Evolutionary conservation across 2,797 vertebrate genomes (phyloP).

Genomic region (Dermochelys coriacea): DNA sequence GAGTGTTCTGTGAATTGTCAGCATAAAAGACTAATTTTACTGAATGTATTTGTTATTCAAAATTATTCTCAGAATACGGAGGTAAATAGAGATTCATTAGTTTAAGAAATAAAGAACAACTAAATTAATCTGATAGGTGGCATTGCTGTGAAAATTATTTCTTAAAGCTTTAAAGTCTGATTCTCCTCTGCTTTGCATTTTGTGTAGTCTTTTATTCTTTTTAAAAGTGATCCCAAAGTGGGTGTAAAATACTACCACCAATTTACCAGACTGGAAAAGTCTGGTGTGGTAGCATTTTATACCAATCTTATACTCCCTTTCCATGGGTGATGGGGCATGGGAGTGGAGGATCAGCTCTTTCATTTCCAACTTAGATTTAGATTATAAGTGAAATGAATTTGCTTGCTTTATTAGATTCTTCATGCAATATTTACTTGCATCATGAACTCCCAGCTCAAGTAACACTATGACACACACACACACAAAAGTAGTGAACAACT

Average conservation of each 20-base stretch:
- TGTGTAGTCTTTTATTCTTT: background rate
- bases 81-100: background rate
- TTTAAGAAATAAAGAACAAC: background rate
- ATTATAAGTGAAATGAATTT: background rate
- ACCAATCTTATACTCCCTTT: background rate
- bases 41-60: background rate
- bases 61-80: background rate
- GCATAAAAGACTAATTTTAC: background rate
- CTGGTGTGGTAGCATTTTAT: background rate
- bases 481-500: background rate
- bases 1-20: background rate
- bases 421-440: background rate
- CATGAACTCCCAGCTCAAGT: rapidly evolving
- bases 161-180: background rate
- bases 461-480: background rate
- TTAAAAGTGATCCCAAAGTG: background rate
- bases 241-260: background rate
- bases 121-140: background rate
- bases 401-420: background rate
- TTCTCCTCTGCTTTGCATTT: background rate
- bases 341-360: background rate
- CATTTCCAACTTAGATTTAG: background rate
- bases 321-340: background rate
- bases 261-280: background rate
- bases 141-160: background rate